Percentiles rank a stretch among this genome's conserved stretches.
Conservation (phyloP, 1,140 invertebrate genomes). For the Anastatus disparis region DNA sequence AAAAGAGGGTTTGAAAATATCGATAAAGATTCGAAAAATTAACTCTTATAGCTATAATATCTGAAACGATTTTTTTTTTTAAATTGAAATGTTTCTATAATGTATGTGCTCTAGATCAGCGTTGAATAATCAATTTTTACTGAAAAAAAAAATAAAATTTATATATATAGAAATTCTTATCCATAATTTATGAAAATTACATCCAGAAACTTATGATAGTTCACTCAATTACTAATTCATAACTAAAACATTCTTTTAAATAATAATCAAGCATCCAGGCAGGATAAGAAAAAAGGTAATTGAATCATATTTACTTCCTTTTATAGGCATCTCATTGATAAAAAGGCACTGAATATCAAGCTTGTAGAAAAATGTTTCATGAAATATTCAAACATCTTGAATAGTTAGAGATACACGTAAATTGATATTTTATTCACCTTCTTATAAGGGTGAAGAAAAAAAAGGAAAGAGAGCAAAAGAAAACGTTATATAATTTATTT, state of each 20-base stretch:
- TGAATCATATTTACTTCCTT: not conserved
- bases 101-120: too few species aligned
- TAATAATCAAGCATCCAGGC: too few species aligned
- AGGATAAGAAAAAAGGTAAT: not conserved
- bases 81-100: too few species aligned
- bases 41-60: too few species aligned
- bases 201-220: not conserved
- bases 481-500: too few species aligned
- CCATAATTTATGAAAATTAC: too few species aligned
- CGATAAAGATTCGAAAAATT: not conserved
- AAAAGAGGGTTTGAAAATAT: not conserved
- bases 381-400: not conserved
- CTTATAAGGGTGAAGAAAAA: too few species aligned
- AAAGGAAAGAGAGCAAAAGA: too few species aligned
- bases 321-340: not conserved
- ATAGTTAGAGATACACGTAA: not conserved
- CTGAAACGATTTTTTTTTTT: too few species aligned
- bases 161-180: too few species aligned
- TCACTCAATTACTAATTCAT: not conserved
- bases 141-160: too few species aligned
- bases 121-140: too few species aligned
- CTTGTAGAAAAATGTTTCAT: not conserved
- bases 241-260: not conserved
- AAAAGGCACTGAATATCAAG: not conserved
- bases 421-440: not conserved